Base-by-base conservation (phyloP, 2,888 invertebrate genomes). In the Hydrotaea diabolus region DNA sequence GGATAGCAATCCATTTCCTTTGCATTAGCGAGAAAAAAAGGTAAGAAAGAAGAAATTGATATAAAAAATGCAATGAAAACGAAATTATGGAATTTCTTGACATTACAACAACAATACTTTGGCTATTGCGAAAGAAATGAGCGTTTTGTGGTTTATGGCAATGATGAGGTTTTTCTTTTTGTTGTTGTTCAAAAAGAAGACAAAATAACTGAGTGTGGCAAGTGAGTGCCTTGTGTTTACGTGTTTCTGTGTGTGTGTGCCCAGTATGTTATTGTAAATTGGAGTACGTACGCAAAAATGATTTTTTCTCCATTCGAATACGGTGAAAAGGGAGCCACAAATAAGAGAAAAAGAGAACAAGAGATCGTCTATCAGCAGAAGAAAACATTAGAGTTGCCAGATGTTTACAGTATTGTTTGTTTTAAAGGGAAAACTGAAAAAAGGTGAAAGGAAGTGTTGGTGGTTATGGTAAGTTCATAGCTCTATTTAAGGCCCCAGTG, bases 201-300 rank as follows among this genome's bases (percentile, higher is more conserved):
- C 39, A 71, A 74, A 77, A 77, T 55, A 39, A 76, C 49, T 69
- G 43, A 78, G 73, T 81, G 57, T 53, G 66, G 26, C 49, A 66
- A 83, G 73, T 83, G 62, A 53, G 76, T 80, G 74, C 73, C 31
- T 64, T 46, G n/a, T 72, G 17, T 74, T 43, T 39, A 66, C 9
- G 69, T 49, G 39, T 17, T 39, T 43, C 55, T 76, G 17, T 72
- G 19, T 72, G 36, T 79, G 78, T 76, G 39, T 80, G n/a, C 36
- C 43, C 23, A 21, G 46, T n/a, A 1, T 74, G 57, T 83, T 64
- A 69, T 73, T 75, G 36, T 78, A 77, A 75, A 76, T 77, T 75
- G 80, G 73, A 84, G 78, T 77, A 78, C 85, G 83, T 82, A 83
- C 79, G 82, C 82, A 85, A 85, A 85, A 80, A 81, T 75, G 36